Evolutionary conservation across 2,888 invertebrate species (phyloP), one percentile per base, ranked within the genome.

Genomic region (Pyrrhosoma nymphula): DNA sequence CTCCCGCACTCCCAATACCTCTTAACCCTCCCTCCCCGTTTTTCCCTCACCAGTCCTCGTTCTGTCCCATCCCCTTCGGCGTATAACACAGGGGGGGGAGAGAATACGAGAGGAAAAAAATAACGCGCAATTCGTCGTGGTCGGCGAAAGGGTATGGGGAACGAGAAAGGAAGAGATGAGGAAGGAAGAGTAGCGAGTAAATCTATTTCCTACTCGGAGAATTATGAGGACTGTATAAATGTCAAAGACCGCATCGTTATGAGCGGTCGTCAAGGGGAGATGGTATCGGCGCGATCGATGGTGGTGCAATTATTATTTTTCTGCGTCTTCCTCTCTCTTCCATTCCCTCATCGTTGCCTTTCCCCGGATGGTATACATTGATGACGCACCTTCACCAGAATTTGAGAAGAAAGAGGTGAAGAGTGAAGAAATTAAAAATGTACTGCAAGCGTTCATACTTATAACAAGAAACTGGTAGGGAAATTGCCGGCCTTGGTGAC

Each of bases 181-280:
- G 82, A 16, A 26, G 69, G 69, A 69, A n/a, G 26, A 82, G n/a
- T 35, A 14, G 82, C 82, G 82, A 82, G 82, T 14, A 82, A 82
- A 82, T 82, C 82, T 82, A 35, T 82, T 82, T 82, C 82, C 82
- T 35, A 35, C 82, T 3, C 30, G 82, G 35, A 82, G 82, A 82
- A 82, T 82, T 82, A 82, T 35, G 82, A n/a, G 82, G 16, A 82
- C 30, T 30, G n/a, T 82, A 82, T 82, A 82, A 82, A 82, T 82
- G 82, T 82, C 82, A 35, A n/a, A 82, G 82, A 35, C 82, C 8
- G 82, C 30, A 82, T 82, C 82, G n/a, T 82, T 82, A 82, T 82
- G 26, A 75, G 82, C 26, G 82, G 82, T 35, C 16, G 12, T 16
- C 82, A 60, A 60, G 60, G 12, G 35, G 82, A 35, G 82, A 30